Conservation (phyloP, 2,888 invertebrate genomes). For the Melanophora roralis region DNA sequence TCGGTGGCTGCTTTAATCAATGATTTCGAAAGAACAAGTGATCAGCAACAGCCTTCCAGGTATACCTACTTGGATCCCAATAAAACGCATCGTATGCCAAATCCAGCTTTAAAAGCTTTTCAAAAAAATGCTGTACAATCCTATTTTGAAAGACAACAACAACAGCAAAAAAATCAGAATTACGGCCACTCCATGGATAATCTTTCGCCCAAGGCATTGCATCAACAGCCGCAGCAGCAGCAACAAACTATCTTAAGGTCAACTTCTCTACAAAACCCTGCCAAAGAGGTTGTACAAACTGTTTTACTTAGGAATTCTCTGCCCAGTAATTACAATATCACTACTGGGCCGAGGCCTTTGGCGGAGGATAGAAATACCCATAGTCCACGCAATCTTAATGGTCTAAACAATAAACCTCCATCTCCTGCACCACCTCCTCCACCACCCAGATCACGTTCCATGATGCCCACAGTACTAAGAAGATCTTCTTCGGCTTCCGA, state of each 20-base stretch:
- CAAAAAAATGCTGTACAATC: slow-evolving; percentile 89
- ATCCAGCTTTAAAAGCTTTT: slow-evolving; percentile 86
- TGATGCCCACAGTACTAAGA: slow-evolving; percentile 72
- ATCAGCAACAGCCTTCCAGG: slow-evolving; percentile 76
- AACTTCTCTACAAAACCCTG: slow-evolving; percentile 62
- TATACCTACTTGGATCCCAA: slow-evolving; percentile 85
- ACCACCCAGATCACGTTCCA: slow-evolving; percentile 73
- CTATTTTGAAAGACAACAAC: slow-evolving; percentile 84
- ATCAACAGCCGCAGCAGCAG: slow-evolving; percentile 76
- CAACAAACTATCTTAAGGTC: slow-evolving; percentile 71
- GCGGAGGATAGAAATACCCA: slow-evolving; percentile 51
- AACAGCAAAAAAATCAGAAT: slow-evolving; percentile 78
- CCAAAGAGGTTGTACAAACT: slow-evolving; percentile 35
- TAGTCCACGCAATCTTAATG: slow-evolving; percentile 18
- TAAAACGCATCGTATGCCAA: slow-evolving; percentile 84
- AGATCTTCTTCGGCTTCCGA: slow-evolving; percentile 85
- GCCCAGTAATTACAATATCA: slow-evolving; percentile 69
- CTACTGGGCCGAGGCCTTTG: slow-evolving; percentile 47
- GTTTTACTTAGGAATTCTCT: slow-evolving; percentile 73
- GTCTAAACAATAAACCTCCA: slow-evolving; percentile 65
- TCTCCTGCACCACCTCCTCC: slow-evolving; percentile 77
- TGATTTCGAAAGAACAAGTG: slow-evolving; percentile 80
- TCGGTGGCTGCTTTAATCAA: slow-evolving; percentile 83
- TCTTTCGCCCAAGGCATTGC: slow-evolving; percentile 78
- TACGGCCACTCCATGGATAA: slow-evolving; percentile 85